Base-by-base conservation (phyloP, 2,113 vertebrate genomes). In the Cygnus atratus region DNA sequence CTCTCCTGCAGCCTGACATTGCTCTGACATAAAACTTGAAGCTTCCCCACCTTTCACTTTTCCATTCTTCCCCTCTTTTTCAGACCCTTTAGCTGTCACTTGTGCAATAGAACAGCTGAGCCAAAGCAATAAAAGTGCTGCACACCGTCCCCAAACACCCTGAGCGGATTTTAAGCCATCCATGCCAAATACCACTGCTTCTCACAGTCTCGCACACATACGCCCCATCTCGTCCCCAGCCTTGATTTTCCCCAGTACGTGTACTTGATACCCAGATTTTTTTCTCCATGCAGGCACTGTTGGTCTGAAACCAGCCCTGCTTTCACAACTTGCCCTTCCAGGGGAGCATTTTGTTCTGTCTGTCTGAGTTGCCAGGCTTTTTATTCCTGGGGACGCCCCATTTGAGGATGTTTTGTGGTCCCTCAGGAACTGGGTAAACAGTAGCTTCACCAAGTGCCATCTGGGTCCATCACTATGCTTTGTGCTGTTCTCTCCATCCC, bases 31-130 rank as follows among this genome's bases (percentile, higher is more conserved):
- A 95, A 93, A 96, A 92, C 83, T 92, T 80, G 63, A 95, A 91
- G 73, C 92, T 95, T 97, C 86, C 63, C 76, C 95, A 93, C 95
- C 91, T 96, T 97, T 96, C 92, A 88, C 88, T 97, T 97, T 96
- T 92, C 83, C 63, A 26, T 93, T 91, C 77, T 94, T 89, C 63
- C 67, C 41, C 28, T 25, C 73, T 58, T 80, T 88, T 94, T 91
- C 88, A 89, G 89, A 90, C 77, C 92, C 83, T 93, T 96, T 93
- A 84, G 76, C 90, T 95, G 94, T 94, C 93, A 74, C 90, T 97
- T 92, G 87, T 87, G 88, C 92, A 95, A 92, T 63, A 68, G 87
- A 95, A 59, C 88, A 91, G 85, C 91, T 92, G 89, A 96, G 91
- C 91, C 94, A 95, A 91, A 84, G 87, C 67, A 95, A 92, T 94